Base-by-base conservation (phyloP, 2,888 invertebrate species). In the Muscina levida region DNA sequence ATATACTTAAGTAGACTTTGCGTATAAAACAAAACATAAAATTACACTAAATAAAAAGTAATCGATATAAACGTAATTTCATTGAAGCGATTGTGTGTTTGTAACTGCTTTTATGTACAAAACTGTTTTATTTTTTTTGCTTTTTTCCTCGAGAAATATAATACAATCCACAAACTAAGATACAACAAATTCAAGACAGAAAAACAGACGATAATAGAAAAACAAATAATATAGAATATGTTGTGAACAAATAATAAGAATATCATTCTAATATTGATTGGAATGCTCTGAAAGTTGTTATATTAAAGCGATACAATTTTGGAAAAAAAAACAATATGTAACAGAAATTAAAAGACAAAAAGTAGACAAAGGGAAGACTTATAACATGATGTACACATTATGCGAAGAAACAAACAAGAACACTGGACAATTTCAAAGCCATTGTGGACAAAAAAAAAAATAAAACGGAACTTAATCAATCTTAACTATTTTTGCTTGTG, bases 1-100 rank as follows among this genome's bases (percentile, higher is more conserved):
- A 70, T 75, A 79, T 42, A 42, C 74, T 76, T 80, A 80, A 80
- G 72, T 80, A 76, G 76, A 70, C 65, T 31, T 72, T 72, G 72
- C 72, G 44, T 70, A 42, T 62, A 17, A 42, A 62, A 2, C 39
- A 19, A 17, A 31, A 59, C 19, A 22, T 26, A 24, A 56, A 39
- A 15, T 11, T 26, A 46, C 17, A 17, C 31, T 31, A 31, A 19
- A 17, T 59, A 59, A 24, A 56, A 39, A 15, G 13, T 26, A 46
- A 17, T 48, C 13, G 3, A 24, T 53, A 53, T 22, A 53, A 24
- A 53, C 24, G 1, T 13, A 48, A 19, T 48, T 48, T 19, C 19
- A 57, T 31, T 15, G 39, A 59, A 17, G 26, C 19, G 39, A 17
- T 4, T 22, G 24, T 2, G 56, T 13, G 56, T 19, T 15, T 26